Conservation (phyloP, 2,113 vertebrate species). For the Spea bombifrons region DNA sequence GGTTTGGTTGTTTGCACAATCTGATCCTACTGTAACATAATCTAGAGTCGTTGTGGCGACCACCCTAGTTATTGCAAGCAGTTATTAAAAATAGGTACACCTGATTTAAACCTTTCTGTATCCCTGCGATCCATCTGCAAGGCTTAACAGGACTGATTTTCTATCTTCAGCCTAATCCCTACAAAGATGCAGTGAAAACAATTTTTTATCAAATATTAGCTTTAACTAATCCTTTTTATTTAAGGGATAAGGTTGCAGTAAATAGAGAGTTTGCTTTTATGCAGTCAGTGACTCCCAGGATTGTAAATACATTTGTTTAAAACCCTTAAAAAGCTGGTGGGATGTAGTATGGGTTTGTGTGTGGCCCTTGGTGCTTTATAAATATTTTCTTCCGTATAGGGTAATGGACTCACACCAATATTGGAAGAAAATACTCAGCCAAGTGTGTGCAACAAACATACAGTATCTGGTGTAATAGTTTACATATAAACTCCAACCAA, state of each 20-base stretch:
- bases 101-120: background rate
- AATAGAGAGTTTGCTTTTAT: conserved; percentile 36
- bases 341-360: conserved; percentile 20
- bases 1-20: background rate
- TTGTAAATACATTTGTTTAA: conserved; percentile 30
- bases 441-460: background rate
- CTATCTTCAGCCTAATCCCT: conserved; percentile 22
- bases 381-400: conserved; percentile 34
- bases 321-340: conserved; percentile 11
- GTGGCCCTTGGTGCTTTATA: conserved; percentile 31
- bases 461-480: background rate
- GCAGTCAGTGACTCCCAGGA: conserved; percentile 34
- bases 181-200: conserved; percentile 37
- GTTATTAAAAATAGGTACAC: conserved; percentile 21
- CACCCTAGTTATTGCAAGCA: conserved; percentile 7
- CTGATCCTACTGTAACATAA: conserved; percentile 10
- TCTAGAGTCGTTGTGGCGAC: background rate
- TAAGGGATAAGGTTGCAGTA: conserved; percentile 32
- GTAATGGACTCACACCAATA: conserved; percentile 8
- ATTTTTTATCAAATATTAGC: conserved; percentile 42
- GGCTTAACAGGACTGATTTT: conserved; percentile 33
- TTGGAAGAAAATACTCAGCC: conserved; percentile 2
- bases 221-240: conserved; percentile 38
- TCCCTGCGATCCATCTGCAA: conserved; percentile 20
- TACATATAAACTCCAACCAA: background rate